Conservation (phyloP, 2,888 invertebrate genomes). For the Stenoptilia bipunctidactyla region DNA sequence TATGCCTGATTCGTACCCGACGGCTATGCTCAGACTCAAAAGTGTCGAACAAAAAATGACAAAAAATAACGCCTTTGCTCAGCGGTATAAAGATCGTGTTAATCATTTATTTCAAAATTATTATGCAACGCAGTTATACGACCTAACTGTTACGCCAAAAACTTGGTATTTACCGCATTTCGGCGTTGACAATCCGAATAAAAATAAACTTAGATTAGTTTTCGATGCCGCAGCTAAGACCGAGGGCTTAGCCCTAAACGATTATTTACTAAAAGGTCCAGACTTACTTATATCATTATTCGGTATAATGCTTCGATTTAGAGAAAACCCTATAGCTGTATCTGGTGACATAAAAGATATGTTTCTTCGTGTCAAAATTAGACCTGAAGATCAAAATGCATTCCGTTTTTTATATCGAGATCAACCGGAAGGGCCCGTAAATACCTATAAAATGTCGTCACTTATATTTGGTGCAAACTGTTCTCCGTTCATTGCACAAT, state of each 20-base stretch:
- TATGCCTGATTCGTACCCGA: slow-evolving; percentile 14
- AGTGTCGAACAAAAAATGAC: slow-evolving; percentile 17
- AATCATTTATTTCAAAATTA: slow-evolving; percentile 17
- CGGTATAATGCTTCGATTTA: slow-evolving; percentile 16
- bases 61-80: slow-evolving; percentile 6
- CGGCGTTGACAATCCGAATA: too few relatives aligned
- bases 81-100: slow-evolving; percentile 15
- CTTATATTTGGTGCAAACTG: slow-evolving; percentile 17
- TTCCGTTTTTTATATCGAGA: slow-evolving; percentile 25
- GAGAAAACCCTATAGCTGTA: slow-evolving; percentile 12
- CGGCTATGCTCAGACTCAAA: slow-evolving; percentile 13
- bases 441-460: slow-evolving; percentile 14
- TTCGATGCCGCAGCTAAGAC: slow-evolving; percentile 16
- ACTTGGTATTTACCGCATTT: slow-evolving; percentile 22
- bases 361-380: slow-evolving; percentile 19
- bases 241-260: slow-evolving; percentile 13
- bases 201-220: too few relatives aligned
- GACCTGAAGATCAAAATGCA: slow-evolving; percentile 20
- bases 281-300: slow-evolving; percentile 17
- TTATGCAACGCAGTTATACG: slow-evolving; percentile 12
- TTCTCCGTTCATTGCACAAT: slow-evolving; percentile 15
- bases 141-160: neutral
- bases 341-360: too few relatives aligned
- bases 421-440: slow-evolving; percentile 1
- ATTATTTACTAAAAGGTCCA: too few relatives aligned